phyloP scores from a whole-genome alignment of 2,113 vertebrate genomes.

The Brachypteracias leptosomus region DNA sequence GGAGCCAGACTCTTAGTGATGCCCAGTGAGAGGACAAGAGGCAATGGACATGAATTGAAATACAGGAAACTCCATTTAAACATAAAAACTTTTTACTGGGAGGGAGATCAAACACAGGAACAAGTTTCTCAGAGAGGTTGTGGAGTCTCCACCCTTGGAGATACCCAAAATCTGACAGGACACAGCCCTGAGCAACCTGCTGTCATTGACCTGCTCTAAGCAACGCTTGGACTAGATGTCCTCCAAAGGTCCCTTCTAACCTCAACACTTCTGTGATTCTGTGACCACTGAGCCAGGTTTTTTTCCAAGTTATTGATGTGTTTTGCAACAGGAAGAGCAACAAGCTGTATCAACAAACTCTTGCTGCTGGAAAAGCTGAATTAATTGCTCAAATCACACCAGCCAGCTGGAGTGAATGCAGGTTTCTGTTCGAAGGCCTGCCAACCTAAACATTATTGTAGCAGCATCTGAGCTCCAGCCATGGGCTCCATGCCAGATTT shows the following conservation, averaged over 20 bases:
- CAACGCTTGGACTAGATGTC: not conserved
- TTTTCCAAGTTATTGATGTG: not conserved
- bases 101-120: not conserved
- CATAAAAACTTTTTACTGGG: not conserved
- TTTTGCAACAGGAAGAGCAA: slow-evolving; percentile 40
- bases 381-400: slow-evolving; percentile 44
- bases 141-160: not conserved
- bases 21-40: not conserved
- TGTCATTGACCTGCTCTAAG: not conserved
- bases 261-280: not conserved
- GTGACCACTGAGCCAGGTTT: not conserved
- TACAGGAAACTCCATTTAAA: not conserved
- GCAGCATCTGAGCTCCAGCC: not conserved
- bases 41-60: rapidly evolving
- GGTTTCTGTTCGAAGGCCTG: slow-evolving; percentile 4
- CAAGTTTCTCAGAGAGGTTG: not conserved
- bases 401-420: not conserved
- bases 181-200: not conserved
- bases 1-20: not conserved
- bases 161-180: not conserved
- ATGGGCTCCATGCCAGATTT: not conserved
- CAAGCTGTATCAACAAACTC: slow-evolving; percentile 55
- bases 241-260: not conserved
- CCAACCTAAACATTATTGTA: slow-evolving; percentile 4
- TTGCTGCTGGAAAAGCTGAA: slow-evolving; percentile 30